Base-by-base conservation (phyloP, 2,888 invertebrate species). In the Auanema sp. region DNA sequence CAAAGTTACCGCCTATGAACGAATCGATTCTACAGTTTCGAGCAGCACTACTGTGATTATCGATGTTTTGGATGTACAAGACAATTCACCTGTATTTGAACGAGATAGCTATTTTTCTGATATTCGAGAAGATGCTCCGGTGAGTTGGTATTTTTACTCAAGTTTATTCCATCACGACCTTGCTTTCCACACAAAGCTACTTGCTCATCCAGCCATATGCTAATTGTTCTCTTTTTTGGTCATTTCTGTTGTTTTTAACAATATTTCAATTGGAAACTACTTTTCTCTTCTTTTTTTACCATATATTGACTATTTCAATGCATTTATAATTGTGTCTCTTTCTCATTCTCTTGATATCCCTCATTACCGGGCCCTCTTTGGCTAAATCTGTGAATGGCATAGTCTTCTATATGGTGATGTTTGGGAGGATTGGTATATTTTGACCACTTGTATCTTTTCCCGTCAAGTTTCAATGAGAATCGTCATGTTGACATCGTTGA, bases 21-120 rank as follows among this genome's bases (percentile, higher is more conserved):
- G 81, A 47, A 65, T 79, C 18, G 78, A 81, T 56, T 78, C 81
- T 18, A 75, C 78, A 14, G 64, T 78, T 11, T 73, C 76, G n/a
- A 69, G 75, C n/a, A 76, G 71, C 33, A 67, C 78, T 18, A 77
- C 77, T 1, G 77, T 82, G 1, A 70, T 79, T 21, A 92, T 97
- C 60, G 92, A 92, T 84, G 94, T 97, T 0, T 85, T 92, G 59
- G 97, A 97, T 85, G 91, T 92, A 72, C 97, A 97, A 84, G 97
- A 97, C 85, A 94, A 97, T 83, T 89, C 91, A 21, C 97, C 97
- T 0, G 89, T 89, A 5, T 97, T 97, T 84, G 96, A 96, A 85
- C 90, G 91, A 85, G 89, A 90, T 64, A 91, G 91, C 76, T 96
- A 95, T 84, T 92, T 92, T 78, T 90, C 93, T 0, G 89, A 91